Conservation (phyloP, 2,888 invertebrate genomes). For the Mimachlamys varia region DNA sequence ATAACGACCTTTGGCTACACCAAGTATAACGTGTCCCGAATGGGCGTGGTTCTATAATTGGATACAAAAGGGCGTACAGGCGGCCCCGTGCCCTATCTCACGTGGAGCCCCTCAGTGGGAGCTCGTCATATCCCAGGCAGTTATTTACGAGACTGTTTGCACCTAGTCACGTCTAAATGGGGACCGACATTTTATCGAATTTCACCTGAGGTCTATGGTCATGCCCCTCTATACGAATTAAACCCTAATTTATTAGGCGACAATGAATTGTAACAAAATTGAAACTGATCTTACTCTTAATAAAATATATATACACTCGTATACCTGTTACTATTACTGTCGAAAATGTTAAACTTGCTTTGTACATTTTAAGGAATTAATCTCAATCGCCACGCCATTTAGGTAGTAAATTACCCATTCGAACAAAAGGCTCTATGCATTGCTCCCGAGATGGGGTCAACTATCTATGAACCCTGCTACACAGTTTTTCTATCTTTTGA, state of each 20-base stretch:
- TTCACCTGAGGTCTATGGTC: background rate
- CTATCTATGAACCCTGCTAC: background rate
- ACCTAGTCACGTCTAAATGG: background rate
- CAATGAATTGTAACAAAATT: conserved; percentile 36
- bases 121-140: background rate
- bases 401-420: conserved; percentile 28
- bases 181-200: background rate
- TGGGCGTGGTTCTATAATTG: background rate
- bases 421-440: background rate
- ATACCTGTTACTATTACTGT: conserved; percentile 14
- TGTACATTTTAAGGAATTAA: conserved; percentile 3
- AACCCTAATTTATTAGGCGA: conserved; percentile 29
- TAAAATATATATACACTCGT: conserved; percentile 28
- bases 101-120: background rate
- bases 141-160: background rate
- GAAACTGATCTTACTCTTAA: conserved; percentile 27
- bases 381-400: conserved; percentile 20
- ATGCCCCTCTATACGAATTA: background rate
- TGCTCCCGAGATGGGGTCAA: background rate
- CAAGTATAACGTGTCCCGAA: background rate
- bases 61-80: background rate
- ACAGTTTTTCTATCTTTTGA: background rate
- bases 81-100: background rate
- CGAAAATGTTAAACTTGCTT: background rate
- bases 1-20: background rate